Percentiles rank a stretch among this genome's conserved stretches.
Evolutionary conservation across 2,888 invertebrate species (phyloP).

Genomic region (Himalopsyche tibetana): DNA sequence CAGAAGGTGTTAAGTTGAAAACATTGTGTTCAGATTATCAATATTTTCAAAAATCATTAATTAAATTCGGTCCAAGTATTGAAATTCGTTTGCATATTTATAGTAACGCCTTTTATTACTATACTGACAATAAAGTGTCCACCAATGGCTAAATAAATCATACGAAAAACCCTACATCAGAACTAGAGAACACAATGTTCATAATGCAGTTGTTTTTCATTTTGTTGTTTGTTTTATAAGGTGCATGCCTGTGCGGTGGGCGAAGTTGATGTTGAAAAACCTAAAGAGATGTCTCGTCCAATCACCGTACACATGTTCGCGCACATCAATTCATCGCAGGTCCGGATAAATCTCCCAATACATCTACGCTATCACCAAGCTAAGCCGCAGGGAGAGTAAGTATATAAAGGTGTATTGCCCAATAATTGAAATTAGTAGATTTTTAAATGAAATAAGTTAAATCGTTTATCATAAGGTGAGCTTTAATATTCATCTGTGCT

Average conservation of each 20-base stretch:
- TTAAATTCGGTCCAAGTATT: no score
- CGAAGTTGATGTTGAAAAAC: slow-evolving; percentile 71
- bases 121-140: neutral
- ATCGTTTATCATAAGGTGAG: neutral
- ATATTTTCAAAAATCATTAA: no score
- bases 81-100: no score
- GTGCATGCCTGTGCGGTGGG: slow-evolving; percentile 69
- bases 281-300: slow-evolving; percentile 70
- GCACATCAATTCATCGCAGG: slow-evolving; percentile 67
- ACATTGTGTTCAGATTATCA: no score
- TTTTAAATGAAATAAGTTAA: neutral
- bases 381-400: slow-evolving; percentile 72
- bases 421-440: neutral
- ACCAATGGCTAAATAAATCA: neutral
- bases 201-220: neutral
- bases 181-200: neutral
- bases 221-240: slow-evolving; percentile 64
- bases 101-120: no score
- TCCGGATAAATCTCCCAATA: slow-evolving; percentile 71
- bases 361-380: slow-evolving; percentile 75
- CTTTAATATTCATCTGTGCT: neutral
- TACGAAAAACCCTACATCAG: neutral
- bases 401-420: slow-evolving; percentile 37
- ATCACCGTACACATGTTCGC: slow-evolving; percentile 70
- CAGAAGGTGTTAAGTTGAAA: no score